phyloP scores from a whole-genome alignment of 2,888 invertebrate genomes.

The Stenodera caucasica region DNA sequence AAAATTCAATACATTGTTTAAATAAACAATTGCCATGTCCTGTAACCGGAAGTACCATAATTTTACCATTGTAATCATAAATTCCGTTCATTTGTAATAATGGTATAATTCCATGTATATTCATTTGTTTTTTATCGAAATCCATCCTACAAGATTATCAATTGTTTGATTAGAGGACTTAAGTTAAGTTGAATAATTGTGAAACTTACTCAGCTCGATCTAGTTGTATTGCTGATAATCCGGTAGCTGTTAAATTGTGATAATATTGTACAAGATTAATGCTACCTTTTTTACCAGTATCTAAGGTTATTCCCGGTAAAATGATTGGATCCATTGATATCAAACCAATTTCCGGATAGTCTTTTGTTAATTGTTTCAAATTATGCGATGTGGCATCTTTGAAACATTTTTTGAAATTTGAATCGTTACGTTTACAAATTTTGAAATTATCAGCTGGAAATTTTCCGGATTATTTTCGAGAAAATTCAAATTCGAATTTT shows the following conservation, averaged over 20 bases:
- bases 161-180: background rate
- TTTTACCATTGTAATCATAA: background rate
- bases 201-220: constrained; percentile 19
- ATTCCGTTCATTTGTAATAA: background rate
- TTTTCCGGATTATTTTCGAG: constrained; percentile 50
- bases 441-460: background rate
- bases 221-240: constrained; percentile 13
- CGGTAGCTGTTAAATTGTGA: constrained; percentile 15
- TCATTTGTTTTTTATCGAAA: constrained; percentile 8
- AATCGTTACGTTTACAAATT: background rate
- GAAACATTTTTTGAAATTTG: background rate
- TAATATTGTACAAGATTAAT: constrained; percentile 22
- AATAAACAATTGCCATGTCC: background rate
- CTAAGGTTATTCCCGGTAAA: background rate
- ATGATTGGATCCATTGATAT: background rate
- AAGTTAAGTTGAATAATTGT: background rate
- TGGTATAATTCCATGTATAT: background rate
- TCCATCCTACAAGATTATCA: constrained; percentile 11
- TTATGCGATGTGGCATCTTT: background rate
- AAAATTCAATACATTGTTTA: background rate
- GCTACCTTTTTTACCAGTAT: background rate
- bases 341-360: background rate
- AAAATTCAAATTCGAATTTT: constrained; percentile 54
- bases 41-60: background rate
- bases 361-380: background rate